Base-by-base conservation (phyloP, 2,888 invertebrate species). In the Drosophila kambysellisi region DNA sequence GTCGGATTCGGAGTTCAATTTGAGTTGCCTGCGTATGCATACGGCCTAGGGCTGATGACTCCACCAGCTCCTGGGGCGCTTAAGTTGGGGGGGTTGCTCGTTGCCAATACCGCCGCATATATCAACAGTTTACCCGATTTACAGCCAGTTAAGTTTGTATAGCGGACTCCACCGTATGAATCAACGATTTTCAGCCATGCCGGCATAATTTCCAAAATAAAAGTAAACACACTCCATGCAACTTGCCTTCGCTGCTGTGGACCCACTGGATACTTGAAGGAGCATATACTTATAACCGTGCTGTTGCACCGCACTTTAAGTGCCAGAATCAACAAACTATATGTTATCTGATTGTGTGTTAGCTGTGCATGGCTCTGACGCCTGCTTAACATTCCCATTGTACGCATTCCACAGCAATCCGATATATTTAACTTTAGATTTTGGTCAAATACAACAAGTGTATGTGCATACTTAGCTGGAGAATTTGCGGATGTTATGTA, bases 311-410 rank as follows among this genome's bases (percentile, higher is more conserved):
- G n/a, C 50, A 82, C 84, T 91, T 89, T 86, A 91, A 91, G 88
- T 89, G 91, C 57, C 81, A 91, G 83, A 89, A 84, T 81, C 90
- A 91, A 91, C 90, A 90, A 91, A 87, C 90, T 90, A 88, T 80
- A 74, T 90, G 89, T 82, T 78, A 76, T 83, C 74, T 71, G 72
- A 79, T 58, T 64, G 30, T 68, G 50, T 61, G 53, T 17, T 50
- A 54, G 15, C 4, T 41, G 50, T 68, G 29, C 25, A 4, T 41
- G 33, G 8, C 41, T 41, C 39, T 77, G 59, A 50, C 68, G 57
- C 67, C 73, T 73, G 74, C 71, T 70, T 70, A 74, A 57, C 53
- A 70, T 64, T 52, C 35, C 60, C 71, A 37, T 41, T 29, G 41
- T 20, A 29, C 30, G 25, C 56, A 53, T 32, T 30, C n/a, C 17